Evolutionary conservation across 2,113 vertebrate species (phyloP), one percentile per base, ranked within the genome.

Genomic region (Proteles cristata): DNA sequence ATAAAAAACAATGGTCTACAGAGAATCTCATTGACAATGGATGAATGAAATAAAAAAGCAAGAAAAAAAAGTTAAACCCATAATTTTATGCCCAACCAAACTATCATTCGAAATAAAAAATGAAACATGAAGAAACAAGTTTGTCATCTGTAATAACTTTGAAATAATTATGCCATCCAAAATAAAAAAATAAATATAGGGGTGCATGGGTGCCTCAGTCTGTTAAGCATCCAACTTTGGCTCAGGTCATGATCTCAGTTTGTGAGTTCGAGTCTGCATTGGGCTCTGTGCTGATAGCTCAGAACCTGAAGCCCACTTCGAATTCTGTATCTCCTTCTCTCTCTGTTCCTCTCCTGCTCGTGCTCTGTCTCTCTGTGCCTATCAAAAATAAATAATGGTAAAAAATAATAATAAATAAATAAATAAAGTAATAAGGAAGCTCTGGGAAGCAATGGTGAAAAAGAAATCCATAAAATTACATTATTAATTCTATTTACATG

Each of bases 71-170:
- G 10, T 76, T 86, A 85, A 81, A 74, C 15, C 23, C 71, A 2
- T 61, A 81, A 61, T 93, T 90, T 87, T 69, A 97, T 87, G 86
- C 48, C 66, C 33, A 76, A 63, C 35, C 28, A 65, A 93, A 66
- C 53, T 85, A 86, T 55, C 53, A 89, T 55, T 95, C 11, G 85
- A 74, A 26, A 86, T 87, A 12, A 61, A 81, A 21, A 2, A 61
- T 35, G 61, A 77, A 95, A 86, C 58, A 93, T 31, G 76, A 81
- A 76, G 33, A 9, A 82, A 65, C 12, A 8, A 86, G 23, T 66
- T 50, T 66, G 35, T 8, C 45, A 90, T 17, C 65, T 53, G 66
- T 23, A 95, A 28, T 28, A 80, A 81, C 26, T 77, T 55, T 85
- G 31, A 86, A 74, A 90, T 76, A 85, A 93, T 61, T 82, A 87